Evolutionary conservation across 2,797 vertebrate species (phyloP).

Genomic region (Cossypha dichroa): DNA sequence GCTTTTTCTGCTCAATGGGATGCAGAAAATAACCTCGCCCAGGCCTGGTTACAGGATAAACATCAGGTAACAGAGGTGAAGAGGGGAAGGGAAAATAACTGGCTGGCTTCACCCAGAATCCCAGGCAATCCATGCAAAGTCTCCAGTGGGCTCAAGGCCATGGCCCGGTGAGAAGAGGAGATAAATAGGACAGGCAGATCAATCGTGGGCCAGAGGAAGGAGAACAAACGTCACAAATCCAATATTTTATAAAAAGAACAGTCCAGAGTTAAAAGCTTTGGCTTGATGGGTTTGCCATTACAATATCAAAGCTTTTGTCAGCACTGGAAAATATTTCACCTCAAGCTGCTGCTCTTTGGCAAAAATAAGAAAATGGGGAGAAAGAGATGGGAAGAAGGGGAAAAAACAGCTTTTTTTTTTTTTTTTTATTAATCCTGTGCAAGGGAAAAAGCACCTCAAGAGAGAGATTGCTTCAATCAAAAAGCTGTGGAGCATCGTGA

Average conservation of each 20-base stretch:
- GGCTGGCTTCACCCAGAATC: slow-evolving; percentile 15
- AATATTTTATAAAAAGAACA: slow-evolving; percentile 57
- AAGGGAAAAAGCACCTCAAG: not conserved
- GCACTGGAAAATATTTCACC: slow-evolving; percentile 65
- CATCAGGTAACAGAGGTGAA: not conserved
- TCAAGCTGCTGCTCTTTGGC: slow-evolving; percentile 45
- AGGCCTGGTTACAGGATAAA: not conserved
- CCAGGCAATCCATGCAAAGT: not conserved
- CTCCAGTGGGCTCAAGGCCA: slow-evolving; percentile 20
- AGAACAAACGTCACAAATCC: slow-evolving; percentile 64
- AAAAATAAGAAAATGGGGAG: not conserved
- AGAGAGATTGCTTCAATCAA: slow-evolving; percentile 41
- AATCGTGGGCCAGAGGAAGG: not conserved
- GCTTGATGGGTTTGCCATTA: slow-evolving; percentile 7
- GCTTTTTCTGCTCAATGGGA: not conserved
- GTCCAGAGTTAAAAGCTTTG: slow-evolving; percentile 61
- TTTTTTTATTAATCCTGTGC: not conserved
- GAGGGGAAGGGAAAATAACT: slow-evolving; percentile 20
- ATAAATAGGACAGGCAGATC: slow-evolving; percentile 4
- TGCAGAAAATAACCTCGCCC: not conserved
- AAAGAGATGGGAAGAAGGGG: not conserved
- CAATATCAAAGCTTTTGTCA: slow-evolving; percentile 58
- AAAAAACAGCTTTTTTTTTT: not conserved
- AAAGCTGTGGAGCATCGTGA: not conserved
- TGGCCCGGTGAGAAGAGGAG: not conserved